A percentile compares a stretch with the other conserved stretches of the same genome.
phyloP scores from a whole-genome alignment of 2,797 vertebrate genomes.

The Nothura maculosa region DNA sequence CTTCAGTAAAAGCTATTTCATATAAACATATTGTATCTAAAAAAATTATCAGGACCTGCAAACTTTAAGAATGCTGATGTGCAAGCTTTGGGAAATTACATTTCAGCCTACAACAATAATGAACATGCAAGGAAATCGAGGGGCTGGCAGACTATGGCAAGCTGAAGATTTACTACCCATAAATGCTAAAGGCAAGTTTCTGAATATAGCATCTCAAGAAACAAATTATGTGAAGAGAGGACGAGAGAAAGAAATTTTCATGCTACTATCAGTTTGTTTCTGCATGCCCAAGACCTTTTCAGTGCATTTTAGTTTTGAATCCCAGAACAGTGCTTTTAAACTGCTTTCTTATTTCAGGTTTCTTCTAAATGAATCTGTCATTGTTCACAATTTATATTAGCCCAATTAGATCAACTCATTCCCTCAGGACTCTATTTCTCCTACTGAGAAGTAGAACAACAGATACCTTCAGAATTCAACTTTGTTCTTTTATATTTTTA shows the following conservation, averaged over 20 bases:
- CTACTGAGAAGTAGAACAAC: not conserved
- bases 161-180: not conserved
- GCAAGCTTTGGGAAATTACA: not conserved
- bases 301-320: not conserved
- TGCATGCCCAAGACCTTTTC: not conserved
- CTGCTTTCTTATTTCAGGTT: not conserved
- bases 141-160: not conserved
- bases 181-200: not conserved
- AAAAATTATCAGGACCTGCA: not conserved
- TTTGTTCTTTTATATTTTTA: not conserved
- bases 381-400: slow-evolving; percentile 20
- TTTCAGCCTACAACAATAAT: not conserved
- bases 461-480: slow-evolving; percentile 4
- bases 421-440: slow-evolving; percentile 1
- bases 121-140: not conserved
- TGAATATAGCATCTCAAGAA: not conserved
- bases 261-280: not conserved
- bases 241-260: not conserved
- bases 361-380: slow-evolving; percentile 13
- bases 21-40: not conserved
- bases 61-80: not conserved
- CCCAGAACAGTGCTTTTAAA: not conserved
- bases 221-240: not conserved
- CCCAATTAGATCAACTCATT: not conserved
- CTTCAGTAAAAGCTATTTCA: not conserved